Conservation (phyloP, 1,140 invertebrate species). For the Drosophila watanabei region DNA sequence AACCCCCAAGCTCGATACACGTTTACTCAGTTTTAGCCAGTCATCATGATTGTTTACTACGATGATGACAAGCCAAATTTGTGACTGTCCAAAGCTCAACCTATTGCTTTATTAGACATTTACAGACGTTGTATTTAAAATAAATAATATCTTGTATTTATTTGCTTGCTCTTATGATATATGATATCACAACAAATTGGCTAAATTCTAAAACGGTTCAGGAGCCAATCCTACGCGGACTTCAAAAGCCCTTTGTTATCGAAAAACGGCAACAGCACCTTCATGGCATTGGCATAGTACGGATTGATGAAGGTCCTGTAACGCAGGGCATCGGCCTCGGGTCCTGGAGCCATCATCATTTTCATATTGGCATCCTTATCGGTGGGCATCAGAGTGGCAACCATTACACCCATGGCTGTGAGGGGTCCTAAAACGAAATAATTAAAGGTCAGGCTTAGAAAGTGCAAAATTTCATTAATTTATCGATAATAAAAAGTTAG, state of each 20-base stretch:
- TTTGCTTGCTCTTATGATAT: constrained; percentile 30
- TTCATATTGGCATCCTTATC: constrained; percentile 68
- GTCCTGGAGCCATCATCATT: constrained; percentile 54
- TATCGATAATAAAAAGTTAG: too few species aligned
- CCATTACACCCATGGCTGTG: constrained; percentile 41
- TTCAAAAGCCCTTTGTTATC: constrained; percentile 55
- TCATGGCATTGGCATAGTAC: constrained; percentile 55
- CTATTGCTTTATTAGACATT: too few species aligned
- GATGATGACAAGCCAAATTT: background rate
- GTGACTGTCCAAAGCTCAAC: background rate
- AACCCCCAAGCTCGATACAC: too few species aligned
- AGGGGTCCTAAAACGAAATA: constrained; percentile 28
- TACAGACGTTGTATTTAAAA: background rate
- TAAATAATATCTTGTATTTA: constrained; percentile 21
- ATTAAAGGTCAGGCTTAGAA: background rate
- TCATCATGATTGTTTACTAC: constrained; percentile 25
- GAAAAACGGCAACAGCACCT: constrained; percentile 57
- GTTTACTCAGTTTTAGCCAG: constrained; percentile 13
- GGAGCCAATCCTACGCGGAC: background rate
- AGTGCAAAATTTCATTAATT: too few species aligned
- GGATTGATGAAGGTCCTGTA: constrained; percentile 48
- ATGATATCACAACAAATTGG: constrained; percentile 34
- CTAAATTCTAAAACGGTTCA: background rate
- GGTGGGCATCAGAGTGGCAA: constrained; percentile 44
- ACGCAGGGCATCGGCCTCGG: constrained; percentile 56